phyloP scores from a whole-genome alignment of 37 sponge, comb jelly and placozoan species.

The Agelas oroides region DNA sequence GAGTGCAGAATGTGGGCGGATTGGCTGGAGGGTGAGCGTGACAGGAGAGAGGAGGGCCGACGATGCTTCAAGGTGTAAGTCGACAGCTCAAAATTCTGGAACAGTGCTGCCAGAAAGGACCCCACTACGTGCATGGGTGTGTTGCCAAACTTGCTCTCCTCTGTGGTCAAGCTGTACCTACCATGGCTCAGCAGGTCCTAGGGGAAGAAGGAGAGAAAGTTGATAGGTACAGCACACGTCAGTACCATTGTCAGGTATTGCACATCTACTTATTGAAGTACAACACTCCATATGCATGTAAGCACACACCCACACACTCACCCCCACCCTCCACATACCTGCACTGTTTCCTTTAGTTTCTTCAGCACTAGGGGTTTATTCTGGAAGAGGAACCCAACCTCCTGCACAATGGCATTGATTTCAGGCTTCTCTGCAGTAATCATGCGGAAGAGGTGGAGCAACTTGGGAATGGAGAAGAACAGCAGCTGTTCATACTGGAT shows the following conservation, averaged over 20 bases:
- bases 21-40: conserved; percentile 32
- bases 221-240: too few species aligned
- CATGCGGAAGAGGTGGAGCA: conserved; percentile 50
- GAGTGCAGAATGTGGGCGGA: conserved; percentile 54
- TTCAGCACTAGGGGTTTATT: conserved; percentile 28
- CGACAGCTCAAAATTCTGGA: conserved; percentile 37
- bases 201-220: too few species aligned
- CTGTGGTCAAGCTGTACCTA: too few species aligned
- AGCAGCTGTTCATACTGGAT: conserved; percentile 63
- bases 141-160: background rate
- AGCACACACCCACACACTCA: too few species aligned
- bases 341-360: conserved; percentile 32
- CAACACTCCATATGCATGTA: too few species aligned
- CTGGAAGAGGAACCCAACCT: conserved; percentile 69
- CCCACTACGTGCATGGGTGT: conserved; percentile 69
- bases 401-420: conserved; percentile 32
- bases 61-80: conserved; percentile 26
- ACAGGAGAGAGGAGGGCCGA: background rate
- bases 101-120: conserved; percentile 46
- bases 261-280: too few species aligned
- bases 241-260: too few species aligned
- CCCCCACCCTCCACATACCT: conserved; percentile 5
- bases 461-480: conserved; percentile 69
- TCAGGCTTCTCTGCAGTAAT: conserved; percentile 9
- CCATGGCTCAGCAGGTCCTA: too few species aligned